Percentiles rank a stretch among this genome's conserved stretches.
Conservation (phyloP, 2,888 invertebrate genomes). For the Cenopis cana region DNA sequence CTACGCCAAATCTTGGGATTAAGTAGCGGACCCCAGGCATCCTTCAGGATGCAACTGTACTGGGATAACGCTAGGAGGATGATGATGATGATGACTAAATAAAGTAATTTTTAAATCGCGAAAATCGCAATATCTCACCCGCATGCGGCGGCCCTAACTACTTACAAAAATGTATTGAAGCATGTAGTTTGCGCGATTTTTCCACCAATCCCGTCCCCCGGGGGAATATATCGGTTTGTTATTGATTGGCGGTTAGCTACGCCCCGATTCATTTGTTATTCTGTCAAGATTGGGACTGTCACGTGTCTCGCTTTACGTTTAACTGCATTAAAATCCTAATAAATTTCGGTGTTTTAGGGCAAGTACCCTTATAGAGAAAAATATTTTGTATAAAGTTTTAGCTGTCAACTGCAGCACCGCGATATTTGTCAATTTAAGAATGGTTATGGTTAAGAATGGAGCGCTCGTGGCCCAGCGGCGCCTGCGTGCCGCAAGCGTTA, state of each 20-base stretch:
- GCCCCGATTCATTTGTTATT: conserved; percentile 73
- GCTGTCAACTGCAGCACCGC: conserved; percentile 1
- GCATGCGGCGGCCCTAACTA: conserved; percentile 24
- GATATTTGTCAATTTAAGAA: background rate
- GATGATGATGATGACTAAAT: too few relatives aligned
- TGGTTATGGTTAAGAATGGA: too few relatives aligned
- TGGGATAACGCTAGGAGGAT: too few relatives aligned
- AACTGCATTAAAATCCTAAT: conserved; percentile 32
- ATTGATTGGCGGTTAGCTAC: conserved; percentile 81
- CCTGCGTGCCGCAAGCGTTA: too few relatives aligned
- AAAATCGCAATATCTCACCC: background rate
- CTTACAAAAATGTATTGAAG: conserved; percentile 27
- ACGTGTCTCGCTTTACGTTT: conserved; percentile 50
- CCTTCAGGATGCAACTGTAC: too few relatives aligned
- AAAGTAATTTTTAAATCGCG: too few relatives aligned
- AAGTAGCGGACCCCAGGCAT: too few relatives aligned
- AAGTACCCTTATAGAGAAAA: background rate
- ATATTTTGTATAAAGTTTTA: conserved; percentile 2
- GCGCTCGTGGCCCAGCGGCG: too few relatives aligned
- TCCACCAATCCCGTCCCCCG: conserved; percentile 63
- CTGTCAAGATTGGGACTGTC: conserved; percentile 61
- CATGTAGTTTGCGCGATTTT: conserved; percentile 54
- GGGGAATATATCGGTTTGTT: conserved; percentile 76
- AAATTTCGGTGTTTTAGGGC: conserved; percentile 7
- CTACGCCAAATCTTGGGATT: too few relatives aligned